A percentile compares a stretch with the other conserved stretches of the same genome.
phyloP scores from a whole-genome alignment of 2,797 vertebrate species.

The Picus viridis region DNA sequence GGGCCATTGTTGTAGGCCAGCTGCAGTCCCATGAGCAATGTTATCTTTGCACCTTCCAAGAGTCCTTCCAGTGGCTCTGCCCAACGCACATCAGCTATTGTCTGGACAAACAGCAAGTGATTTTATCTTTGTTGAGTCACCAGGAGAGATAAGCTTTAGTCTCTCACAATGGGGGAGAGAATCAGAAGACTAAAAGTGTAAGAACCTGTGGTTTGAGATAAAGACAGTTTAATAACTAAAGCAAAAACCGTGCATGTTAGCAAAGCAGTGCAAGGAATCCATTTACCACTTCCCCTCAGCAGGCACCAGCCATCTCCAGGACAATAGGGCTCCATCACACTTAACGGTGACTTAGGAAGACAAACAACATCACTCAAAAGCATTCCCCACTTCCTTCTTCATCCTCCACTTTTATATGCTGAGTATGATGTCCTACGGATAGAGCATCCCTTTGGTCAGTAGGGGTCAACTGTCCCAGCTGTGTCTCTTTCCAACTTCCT shows the following conservation, averaged over 20 bases:
- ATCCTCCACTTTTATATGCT: neutral
- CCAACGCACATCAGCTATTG: too few relatives aligned
- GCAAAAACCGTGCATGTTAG: neutral
- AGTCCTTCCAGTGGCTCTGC: too few relatives aligned
- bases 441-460: neutral
- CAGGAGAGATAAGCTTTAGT: too few relatives aligned
- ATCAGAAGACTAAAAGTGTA: neutral
- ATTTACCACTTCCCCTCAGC: neutral
- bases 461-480: neutral
- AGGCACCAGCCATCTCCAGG: neutral
- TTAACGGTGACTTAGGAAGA: neutral
- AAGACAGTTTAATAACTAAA: neutral
- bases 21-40: too few relatives aligned
- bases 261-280: neutral
- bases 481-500: neutral
- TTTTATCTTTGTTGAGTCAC: too few relatives aligned
- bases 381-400: too few relatives aligned
- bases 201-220: neutral
- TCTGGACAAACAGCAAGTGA: too few relatives aligned
- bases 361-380: neutral
- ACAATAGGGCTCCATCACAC: neutral
- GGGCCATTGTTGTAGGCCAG: too few relatives aligned
- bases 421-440: neutral
- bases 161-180: neutral
- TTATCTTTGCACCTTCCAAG: too few relatives aligned